A percentile compares a stretch with the other conserved stretches of the same genome.
phyloP scores from a whole-genome alignment of 2,888 invertebrate genomes.

The Laothoe populi region DNA sequence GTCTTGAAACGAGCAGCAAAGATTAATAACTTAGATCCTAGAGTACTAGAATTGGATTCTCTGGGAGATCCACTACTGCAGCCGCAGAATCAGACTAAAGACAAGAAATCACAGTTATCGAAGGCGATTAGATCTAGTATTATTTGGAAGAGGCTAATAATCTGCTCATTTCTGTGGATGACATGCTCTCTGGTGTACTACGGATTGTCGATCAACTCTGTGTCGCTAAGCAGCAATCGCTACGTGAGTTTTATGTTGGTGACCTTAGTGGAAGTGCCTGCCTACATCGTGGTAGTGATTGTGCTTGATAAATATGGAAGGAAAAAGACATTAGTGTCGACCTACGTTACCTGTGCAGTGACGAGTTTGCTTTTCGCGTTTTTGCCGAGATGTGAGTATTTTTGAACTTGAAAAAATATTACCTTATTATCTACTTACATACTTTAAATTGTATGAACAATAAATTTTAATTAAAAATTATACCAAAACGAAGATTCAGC shows the following conservation, averaged over 20 bases:
- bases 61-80: slow-evolving; percentile 74
- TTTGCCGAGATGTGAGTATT: slow-evolving; percentile 82
- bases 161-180: slow-evolving; percentile 91
- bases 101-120: slow-evolving; percentile 70
- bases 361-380: slow-evolving; percentile 86
- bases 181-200: slow-evolving; percentile 92
- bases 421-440: no score
- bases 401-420: background rate
- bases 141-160: slow-evolving; percentile 85
- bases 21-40: slow-evolving; percentile 84
- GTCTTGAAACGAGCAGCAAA: slow-evolving; percentile 87
- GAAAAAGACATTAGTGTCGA: slow-evolving; percentile 85
- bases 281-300: slow-evolving; percentile 87
- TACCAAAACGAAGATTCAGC: no score
- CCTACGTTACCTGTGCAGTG: slow-evolving; percentile 86
- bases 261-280: slow-evolving; percentile 89
- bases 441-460: no score
- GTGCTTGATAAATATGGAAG: slow-evolving; percentile 88
- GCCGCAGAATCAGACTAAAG: slow-evolving; percentile 57
- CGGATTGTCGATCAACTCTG: slow-evolving; percentile 91
- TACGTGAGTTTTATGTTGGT: slow-evolving; percentile 90
- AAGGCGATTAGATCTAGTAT: slow-evolving; percentile 84
- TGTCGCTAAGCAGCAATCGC: slow-evolving; percentile 89
- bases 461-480: no score
- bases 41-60: slow-evolving; percentile 72